Conservation (phyloP, 2,797 vertebrate species). For the Melanotaenia pygmaea region DNA sequence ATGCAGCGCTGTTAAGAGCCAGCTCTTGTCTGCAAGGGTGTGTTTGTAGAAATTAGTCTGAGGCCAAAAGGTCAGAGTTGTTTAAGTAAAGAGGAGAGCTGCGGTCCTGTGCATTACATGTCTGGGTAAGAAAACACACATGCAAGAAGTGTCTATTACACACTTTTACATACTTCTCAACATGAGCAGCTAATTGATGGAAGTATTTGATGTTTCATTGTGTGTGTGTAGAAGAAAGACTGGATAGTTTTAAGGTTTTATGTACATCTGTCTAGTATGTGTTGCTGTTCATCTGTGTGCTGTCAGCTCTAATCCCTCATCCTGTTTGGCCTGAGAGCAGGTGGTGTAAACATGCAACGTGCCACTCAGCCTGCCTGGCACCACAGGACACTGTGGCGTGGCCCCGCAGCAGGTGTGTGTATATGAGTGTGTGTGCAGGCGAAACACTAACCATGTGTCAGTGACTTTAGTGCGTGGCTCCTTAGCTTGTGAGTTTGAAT, state of each 20-base stretch:
- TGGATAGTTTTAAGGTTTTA: slow-evolving; percentile 22
- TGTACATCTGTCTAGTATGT: slow-evolving; percentile 49
- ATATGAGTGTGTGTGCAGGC: slow-evolving; percentile 25
- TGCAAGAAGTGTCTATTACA: slow-evolving; percentile 24
- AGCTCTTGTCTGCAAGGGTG: slow-evolving; percentile 9
- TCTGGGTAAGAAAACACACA: slow-evolving; percentile 8
- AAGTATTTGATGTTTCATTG: slow-evolving; percentile 21
- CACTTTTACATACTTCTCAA: slow-evolving; percentile 21
- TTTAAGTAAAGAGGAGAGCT: slow-evolving; percentile 32
- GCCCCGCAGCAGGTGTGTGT: slow-evolving; percentile 71
- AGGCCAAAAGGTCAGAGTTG: slow-evolving; percentile 52
- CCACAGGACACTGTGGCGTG: slow-evolving; percentile 59
- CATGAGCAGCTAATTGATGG: slow-evolving; percentile 35
- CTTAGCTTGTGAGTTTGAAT: slow-evolving; percentile 59
- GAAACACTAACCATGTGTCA: slow-evolving; percentile 66
- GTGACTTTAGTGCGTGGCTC: slow-evolving; percentile 52
- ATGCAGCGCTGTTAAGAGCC: slow-evolving; percentile 15
- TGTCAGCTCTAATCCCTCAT: slow-evolving; percentile 63
- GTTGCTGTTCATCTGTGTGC: slow-evolving; percentile 47
- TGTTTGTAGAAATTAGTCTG: slow-evolving; percentile 64
- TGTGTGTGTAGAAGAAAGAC: slow-evolving; percentile 19
- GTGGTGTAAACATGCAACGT: slow-evolving; percentile 71
- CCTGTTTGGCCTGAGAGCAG: slow-evolving; percentile 73
- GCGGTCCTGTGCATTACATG: slow-evolving; percentile 13
- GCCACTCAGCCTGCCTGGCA: slow-evolving; percentile 68